Percentiles rank a stretch among this genome's conserved stretches.
These are phyloP conservation scores for Paramuricea clavata DNA, from an alignment of 92 coral and sea anemone genomes.

Conservation along the genomic window DNA sequence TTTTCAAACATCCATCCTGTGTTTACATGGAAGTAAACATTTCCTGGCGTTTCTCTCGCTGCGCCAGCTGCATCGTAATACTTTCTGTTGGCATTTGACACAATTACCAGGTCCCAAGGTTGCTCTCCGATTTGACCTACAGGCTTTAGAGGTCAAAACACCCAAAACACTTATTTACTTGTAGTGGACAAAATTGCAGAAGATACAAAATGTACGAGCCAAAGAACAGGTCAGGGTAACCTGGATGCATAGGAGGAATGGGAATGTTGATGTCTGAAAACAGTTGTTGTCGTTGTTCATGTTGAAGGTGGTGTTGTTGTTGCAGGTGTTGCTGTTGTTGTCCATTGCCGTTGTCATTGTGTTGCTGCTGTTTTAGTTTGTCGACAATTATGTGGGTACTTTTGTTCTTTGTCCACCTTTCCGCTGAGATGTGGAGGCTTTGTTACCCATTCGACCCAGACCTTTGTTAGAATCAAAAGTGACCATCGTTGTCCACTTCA, in stretches of 20 bases:
- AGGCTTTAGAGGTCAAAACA: too few relatives aligned
- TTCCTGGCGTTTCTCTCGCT: too few relatives aligned
- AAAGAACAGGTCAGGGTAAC: neutral
- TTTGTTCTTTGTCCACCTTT: constrained; percentile 29
- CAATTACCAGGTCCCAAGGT: neutral
- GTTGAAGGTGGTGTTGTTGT: too few relatives aligned
- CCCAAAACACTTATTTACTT: neutral
- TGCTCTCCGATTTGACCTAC: too few relatives aligned
- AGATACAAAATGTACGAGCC: neutral
- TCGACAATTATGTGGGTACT: neutral
- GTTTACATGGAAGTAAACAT: too few relatives aligned
- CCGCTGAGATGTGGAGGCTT: constrained; percentile 27
- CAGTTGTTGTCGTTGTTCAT: too few relatives aligned
- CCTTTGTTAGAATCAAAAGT: constrained; percentile 48
- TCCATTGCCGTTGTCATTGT: constrained; percentile 3
- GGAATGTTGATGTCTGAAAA: too few relatives aligned
- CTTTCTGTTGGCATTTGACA: neutral
- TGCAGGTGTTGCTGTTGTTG: neutral
- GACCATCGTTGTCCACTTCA: constrained; percentile 48
- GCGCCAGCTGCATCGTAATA: neutral
- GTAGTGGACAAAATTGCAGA: too few relatives aligned
- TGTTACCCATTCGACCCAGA: constrained; percentile 56
- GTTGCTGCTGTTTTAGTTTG: neutral
- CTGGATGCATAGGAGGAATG: too few relatives aligned
- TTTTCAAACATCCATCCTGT: too few relatives aligned